Base-by-base conservation (phyloP, 2,888 invertebrate species). In the Hemithea aestivaria region DNA sequence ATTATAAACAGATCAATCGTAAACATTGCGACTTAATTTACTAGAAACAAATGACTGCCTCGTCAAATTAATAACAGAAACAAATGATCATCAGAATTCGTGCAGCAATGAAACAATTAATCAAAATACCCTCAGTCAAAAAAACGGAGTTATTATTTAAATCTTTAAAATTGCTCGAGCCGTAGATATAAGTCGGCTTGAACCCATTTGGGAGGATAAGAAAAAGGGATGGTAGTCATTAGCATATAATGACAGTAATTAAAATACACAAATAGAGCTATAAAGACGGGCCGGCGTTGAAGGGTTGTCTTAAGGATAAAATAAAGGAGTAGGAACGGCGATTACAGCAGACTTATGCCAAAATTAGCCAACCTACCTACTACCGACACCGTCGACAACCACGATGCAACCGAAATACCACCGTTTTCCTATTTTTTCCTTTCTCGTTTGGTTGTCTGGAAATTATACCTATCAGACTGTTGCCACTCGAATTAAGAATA, bases 251-350 rank as follows among this genome's bases (percentile, higher is more conserved):
- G 90, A 90, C 89, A 87, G 90, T 90, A 90, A 90, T 90, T 90
- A 90, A 90, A 90, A 90, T 90, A 90, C 89, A 90, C 90, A 90
- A 90, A 90, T 90, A 90, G 89, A 89, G 88, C 89, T 85, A 89
- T 89, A 89, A 89, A 89, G 87, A 76, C 76, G 73, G 77, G 79
- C 72, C 69, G 72, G 66, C 75, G 80, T 63, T 84, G 85, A 87
- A 87, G 87, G 87, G 88, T 73, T 80, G 83, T 82, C n/a, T n/a
- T n/a, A n/a, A n/a, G n/a, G n/a, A n/a, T n/a, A n/a, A n/a, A n/a
- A n/a, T n/a, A n/a, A n/a, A n/a, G n/a, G n/a, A n/a, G n/a, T n/a
- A n/a, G n/a, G n/a, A n/a, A n/a, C n/a, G n/a, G n/a, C n/a, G n/a
- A n/a, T n/a, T n/a, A n/a, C n/a, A n/a, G n/a, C n/a, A n/a, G n/a